Evolutionary conservation across 2,888 invertebrate genomes (phyloP), one percentile per base, ranked within the genome.

Genomic region (Caenorhabditis doughertyi): DNA sequence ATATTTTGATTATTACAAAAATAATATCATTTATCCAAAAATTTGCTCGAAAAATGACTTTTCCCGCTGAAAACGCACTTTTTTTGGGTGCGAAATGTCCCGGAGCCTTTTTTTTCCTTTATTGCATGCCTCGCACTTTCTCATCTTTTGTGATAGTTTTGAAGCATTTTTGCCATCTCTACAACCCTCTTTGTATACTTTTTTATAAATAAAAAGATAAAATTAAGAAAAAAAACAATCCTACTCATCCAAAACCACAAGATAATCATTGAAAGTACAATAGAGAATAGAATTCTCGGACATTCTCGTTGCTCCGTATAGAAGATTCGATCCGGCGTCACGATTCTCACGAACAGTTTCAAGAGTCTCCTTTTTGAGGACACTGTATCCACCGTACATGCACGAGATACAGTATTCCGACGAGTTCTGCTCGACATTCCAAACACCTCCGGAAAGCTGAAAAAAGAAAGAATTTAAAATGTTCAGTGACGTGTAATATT

Each of bases 181-280:
- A n/a, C n/a, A n/a, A n/a, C n/a, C n/a, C n/a, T n/a, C n/a, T n/a
- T n/a, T n/a, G n/a, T n/a, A n/a, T n/a, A n/a, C n/a, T 39, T 39
- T 32, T 32, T 32, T 32, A 7, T 32, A 32, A 51, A 55, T 27
- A n/a, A 13, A 55, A 16, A 1, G 2, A 5, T 18, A 56, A 32
- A 35, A n/a, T 56, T 3, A 39, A 18, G 11, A 58, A 13, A 58
- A 39, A 58, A 58, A 58, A 21, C 21, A 7, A 11, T 11, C 11
- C 13, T 13, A 64, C 9, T 68, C 67, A 27, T 81, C 81, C 35
- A 81, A 47, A 44, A 77, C 77, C 49, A 77, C 77, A 32, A 65
- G 29, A 65, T 79, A 86, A 71, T 86, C 84, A 64, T 86, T 86
- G 49, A 86, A 86, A 56, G 86, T 86, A 42, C 80, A 77, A 49